These are phyloP conservation scores for Acromyrmex heyeri DNA, from an alignment of 1,140 invertebrate species.

Conservation along the genomic window DNA sequence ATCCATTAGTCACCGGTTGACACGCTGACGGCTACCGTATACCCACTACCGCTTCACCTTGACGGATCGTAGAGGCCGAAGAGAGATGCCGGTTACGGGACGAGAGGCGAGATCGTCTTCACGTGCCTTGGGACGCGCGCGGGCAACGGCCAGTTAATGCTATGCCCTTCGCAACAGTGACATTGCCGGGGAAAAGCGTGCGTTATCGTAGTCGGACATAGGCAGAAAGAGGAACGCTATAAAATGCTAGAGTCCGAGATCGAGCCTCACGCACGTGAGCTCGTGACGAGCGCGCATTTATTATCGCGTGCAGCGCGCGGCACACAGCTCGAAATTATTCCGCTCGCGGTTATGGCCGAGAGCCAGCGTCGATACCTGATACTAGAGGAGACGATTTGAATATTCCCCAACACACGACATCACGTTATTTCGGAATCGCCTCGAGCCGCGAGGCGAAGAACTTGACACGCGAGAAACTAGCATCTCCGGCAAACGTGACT, in stretches of 20 bases:
- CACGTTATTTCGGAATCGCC: conserved; percentile 38
- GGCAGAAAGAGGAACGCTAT: conserved; percentile 65
- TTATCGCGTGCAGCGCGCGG: conserved; percentile 52
- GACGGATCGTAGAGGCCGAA: conserved; percentile 72
- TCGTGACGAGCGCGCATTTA: conserved; percentile 74
- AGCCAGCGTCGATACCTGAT: conserved; percentile 57
- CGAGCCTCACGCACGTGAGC: conserved; percentile 68
- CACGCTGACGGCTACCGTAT: conserved; percentile 82
- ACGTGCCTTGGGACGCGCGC: conserved; percentile 69
- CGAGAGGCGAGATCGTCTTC: conserved; percentile 47
- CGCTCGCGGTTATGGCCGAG: conserved; percentile 48
- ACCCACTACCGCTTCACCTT: conserved; percentile 68
- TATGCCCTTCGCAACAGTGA: conserved; percentile 79
- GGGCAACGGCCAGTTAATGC: conserved; percentile 85
- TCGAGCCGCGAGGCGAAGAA: not conserved
- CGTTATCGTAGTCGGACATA: conserved; percentile 68
- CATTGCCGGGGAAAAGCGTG: conserved; percentile 73
- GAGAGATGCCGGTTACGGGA: conserved; percentile 37
- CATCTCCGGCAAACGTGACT: not conserved
- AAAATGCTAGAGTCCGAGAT: conserved; percentile 70
- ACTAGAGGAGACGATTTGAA: conserved; percentile 53
- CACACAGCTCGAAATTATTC: conserved; percentile 47
- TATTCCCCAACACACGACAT: conserved; percentile 11
- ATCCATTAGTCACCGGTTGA: conserved; percentile 85
- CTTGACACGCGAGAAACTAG: conserved; percentile 21